Percentiles rank a stretch among this genome's conserved stretches.
These are phyloP conservation scores for Cephalopholis sonnerati DNA, from an alignment of 2,113 vertebrate genomes.

Conservation along the genomic window DNA sequence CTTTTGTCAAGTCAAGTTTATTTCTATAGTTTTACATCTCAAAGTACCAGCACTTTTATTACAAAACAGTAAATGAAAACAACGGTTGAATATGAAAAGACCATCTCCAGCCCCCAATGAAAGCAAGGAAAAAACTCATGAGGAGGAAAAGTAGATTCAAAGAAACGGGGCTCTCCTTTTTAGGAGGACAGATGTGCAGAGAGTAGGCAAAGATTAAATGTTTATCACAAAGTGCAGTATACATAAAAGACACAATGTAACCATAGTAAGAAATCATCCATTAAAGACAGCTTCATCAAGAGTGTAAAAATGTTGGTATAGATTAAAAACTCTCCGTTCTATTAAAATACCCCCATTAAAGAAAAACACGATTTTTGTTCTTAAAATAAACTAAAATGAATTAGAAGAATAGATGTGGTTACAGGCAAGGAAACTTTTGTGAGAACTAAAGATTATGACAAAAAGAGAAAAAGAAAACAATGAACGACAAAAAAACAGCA, in stretches of 20 bases:
- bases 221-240: slow-evolving; percentile 5
- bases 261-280: not conserved
- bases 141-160: slow-evolving; percentile 6
- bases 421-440: too few relatives aligned
- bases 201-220: slow-evolving; percentile 21
- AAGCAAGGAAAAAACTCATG: not conserved
- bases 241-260: not conserved
- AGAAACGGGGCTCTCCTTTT: not conserved
- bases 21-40: slow-evolving; percentile 10
- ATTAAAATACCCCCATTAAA: too few relatives aligned
- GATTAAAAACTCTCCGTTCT: too few relatives aligned
- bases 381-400: too few relatives aligned
- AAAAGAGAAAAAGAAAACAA: too few relatives aligned
- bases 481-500: too few relatives aligned
- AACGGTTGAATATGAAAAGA: not conserved
- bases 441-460: too few relatives aligned
- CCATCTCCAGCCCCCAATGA: not conserved
- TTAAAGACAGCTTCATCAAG: not conserved
- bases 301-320: too few relatives aligned
- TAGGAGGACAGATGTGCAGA: slow-evolving; percentile 7
- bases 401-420: too few relatives aligned
- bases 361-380: too few relatives aligned
- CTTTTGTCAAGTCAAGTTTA: slow-evolving; percentile 4
- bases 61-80: slow-evolving; percentile 31
- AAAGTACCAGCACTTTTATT: slow-evolving; percentile 16